Evolutionary conservation across 2,888 invertebrate species (phyloP), one percentile per base, ranked within the genome.

Genomic region (Eristalinus sepulchralis): DNA sequence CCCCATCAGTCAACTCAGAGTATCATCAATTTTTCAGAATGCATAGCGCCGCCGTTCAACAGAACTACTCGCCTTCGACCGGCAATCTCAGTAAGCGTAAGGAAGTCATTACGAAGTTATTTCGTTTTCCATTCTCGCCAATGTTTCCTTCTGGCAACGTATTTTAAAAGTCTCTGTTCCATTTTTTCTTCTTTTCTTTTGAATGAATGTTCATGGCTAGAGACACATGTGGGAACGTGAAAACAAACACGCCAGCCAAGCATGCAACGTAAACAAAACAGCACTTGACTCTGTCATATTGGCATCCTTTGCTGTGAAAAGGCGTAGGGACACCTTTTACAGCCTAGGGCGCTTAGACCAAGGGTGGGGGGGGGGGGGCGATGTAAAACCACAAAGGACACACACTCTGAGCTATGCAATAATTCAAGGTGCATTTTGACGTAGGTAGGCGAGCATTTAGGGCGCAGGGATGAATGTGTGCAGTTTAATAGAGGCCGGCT

Each of bases 51-150:
- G 24, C n/a, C 31, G 17, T 70, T 39, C n/a, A 24, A 27, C 59
- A 59, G 57, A 24, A 59, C 24, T 34, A 59, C 36, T 27, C 17
- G 17, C 1, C 59, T 36, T 36, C 13, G 39, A 34, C n/a, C 13
- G 71, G 13, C 71, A 22, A 24, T 6, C 55, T 59, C 59, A 27
- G 36, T 27, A 8, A 60, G 60, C 60, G 60, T 13, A 47, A 62
- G 47, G 60, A 72, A 72, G 71, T 60, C 71, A 72, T 72, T 72
- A 63, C 62, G 22, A 34, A 53, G 47, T 72, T 63, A 72, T 72
- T 62, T 47, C 33, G 33, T 62, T 72, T 71, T 72, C 24, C 39
- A 20, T 47, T 70, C 36, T 27, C 36, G 17, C 17, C 17, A 59
- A 27, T 39, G 36, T 59, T 31, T 62, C 71, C 31, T 72, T 20